phyloP scores from a whole-genome alignment of 2,113 vertebrate genomes.

The Indri indri region DNA sequence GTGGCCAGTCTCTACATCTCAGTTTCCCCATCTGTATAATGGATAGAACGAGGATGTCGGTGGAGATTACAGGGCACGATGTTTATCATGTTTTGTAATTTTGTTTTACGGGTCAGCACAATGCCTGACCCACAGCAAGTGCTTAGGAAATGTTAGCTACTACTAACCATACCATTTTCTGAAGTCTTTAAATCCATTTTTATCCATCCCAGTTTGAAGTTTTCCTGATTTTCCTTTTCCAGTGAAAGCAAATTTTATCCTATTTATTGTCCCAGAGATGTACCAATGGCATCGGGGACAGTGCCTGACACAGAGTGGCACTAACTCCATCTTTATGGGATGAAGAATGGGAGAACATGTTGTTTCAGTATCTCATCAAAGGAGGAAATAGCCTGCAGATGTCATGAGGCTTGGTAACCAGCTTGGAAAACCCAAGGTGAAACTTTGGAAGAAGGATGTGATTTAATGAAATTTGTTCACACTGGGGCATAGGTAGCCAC shows the following conservation, averaged over 20 bases:
- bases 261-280: background rate
- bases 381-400: background rate
- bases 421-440: background rate
- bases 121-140: background rate
- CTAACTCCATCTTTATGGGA: background rate
- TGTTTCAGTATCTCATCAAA: background rate
- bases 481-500: background rate
- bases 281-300: background rate
- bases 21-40: background rate
- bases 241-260: background rate
- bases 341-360: background rate
- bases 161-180: background rate
- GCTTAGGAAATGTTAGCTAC: background rate
- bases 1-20: background rate
- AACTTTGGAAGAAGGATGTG: background rate
- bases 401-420: background rate
- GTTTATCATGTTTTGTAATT: background rate
- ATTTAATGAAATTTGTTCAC: background rate
- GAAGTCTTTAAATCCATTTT: background rate
- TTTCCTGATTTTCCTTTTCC: conserved; percentile 10
- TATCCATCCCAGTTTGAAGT: background rate
- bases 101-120: background rate
- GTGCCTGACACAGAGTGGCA: background rate
- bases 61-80: background rate
- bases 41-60: background rate